phyloP scores from a whole-genome alignment of 2,888 invertebrate species.

The Amblyteles armatorius region DNA sequence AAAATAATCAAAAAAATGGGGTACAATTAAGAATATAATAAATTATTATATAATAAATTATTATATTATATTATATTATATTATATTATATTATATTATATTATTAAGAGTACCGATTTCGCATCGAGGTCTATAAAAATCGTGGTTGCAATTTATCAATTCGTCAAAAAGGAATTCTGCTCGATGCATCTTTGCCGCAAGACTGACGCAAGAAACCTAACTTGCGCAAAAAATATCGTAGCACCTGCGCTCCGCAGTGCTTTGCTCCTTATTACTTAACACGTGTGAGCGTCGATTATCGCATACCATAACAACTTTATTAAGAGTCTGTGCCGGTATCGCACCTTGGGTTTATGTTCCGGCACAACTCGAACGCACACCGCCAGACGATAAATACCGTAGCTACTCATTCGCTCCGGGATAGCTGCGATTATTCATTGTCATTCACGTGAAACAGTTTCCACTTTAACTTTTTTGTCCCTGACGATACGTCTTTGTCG shows the following conservation, averaged over 20 bases:
- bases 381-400: background rate
- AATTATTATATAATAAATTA: too few relatives aligned
- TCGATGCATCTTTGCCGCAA: background rate
- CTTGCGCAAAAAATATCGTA: background rate
- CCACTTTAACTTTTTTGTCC: conserved; percentile 23
- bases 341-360: background rate
- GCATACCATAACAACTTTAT: conserved; percentile 13
- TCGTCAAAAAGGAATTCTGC: background rate
- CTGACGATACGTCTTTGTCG: conserved; percentile 60
- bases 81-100: too few relatives aligned
- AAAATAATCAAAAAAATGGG: too few relatives aligned
- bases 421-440: background rate
- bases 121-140: background rate
- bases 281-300: background rate
- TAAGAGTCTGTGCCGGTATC: background rate
- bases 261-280: background rate
- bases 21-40: too few relatives aligned
- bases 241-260: background rate
- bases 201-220: background rate
- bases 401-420: background rate
- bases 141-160: background rate
- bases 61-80: too few relatives aligned
- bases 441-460: background rate
- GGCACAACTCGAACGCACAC: background rate
- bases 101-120: too few relatives aligned